Percentiles rank a stretch among this genome's conserved stretches.
These are phyloP conservation scores for Petrophora chlorosata DNA, from an alignment of 2,888 invertebrate genomes.

Conservation along the genomic window DNA sequence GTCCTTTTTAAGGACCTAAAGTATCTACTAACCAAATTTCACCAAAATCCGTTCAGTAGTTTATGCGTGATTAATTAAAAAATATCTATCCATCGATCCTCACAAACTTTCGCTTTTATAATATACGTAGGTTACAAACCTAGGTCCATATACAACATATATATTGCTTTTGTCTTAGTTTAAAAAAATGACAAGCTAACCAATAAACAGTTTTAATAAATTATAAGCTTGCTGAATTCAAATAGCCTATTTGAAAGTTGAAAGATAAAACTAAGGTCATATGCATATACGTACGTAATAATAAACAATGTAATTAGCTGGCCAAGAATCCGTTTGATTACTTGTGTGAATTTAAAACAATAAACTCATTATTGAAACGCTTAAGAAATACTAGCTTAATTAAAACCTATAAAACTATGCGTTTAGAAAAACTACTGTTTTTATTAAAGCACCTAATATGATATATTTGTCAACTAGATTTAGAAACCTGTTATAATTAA, in stretches of 20 bases:
- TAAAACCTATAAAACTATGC: background rate
- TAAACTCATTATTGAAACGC: background rate
- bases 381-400: background rate
- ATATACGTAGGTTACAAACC: too few species aligned
- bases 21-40: too few species aligned
- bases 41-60: too few species aligned
- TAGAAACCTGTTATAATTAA: constrained; percentile 13
- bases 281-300: constrained; percentile 3
- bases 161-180: too few species aligned
- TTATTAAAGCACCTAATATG: background rate
- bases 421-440: background rate
- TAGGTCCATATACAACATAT: too few species aligned
- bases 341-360: constrained; percentile 3
- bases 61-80: too few species aligned
- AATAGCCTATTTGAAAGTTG: constrained; percentile 23
- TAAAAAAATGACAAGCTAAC: background rate
- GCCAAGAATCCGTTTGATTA: constrained; percentile 19
- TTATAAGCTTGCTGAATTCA: background rate
- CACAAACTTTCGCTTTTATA: too few species aligned
- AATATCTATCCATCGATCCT: too few species aligned
- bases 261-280: constrained; percentile 26
- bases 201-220: background rate
- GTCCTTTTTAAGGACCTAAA: too few species aligned
- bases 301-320: constrained; percentile 18
- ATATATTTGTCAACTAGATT: constrained; percentile 1